Evolutionary conservation across 2,888 invertebrate species (phyloP).

Genomic region (Peribatodes rhomboidaria): DNA sequence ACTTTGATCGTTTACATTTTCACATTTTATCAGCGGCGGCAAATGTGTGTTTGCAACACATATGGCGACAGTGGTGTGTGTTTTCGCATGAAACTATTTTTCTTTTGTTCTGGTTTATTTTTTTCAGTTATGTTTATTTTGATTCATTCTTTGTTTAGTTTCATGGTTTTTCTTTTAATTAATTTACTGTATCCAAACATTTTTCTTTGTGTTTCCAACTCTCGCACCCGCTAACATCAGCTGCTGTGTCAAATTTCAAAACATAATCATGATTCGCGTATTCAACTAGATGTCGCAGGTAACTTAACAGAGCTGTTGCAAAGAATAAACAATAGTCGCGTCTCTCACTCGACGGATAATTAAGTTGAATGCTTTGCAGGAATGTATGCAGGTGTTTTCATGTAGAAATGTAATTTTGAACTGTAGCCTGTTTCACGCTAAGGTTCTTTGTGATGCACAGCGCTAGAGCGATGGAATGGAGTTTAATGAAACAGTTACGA

Average conservation of each 20-base stretch:
- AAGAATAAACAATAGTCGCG: slow-evolving; percentile 33
- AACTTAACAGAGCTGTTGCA: slow-evolving; percentile 29
- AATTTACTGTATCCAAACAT: no score
- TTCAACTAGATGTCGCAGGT: slow-evolving; percentile 25
- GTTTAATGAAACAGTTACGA: slow-evolving; percentile 1
- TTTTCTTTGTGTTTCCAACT: no score
- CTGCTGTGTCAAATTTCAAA: slow-evolving; percentile 34
- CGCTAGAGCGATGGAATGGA: neutral
- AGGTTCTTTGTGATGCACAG: slow-evolving; percentile 13
- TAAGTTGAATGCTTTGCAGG: slow-evolving; percentile 11
- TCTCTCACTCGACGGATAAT: slow-evolving; percentile 20
- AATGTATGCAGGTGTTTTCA: slow-evolving; percentile 30
- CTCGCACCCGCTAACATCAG: no score
- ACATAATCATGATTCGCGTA: slow-evolving; percentile 22
- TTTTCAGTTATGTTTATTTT: no score
- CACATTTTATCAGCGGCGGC: no score
- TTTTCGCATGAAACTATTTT: no score
- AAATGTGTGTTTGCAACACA: no score
- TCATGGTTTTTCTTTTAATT: no score
- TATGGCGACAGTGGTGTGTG: no score
- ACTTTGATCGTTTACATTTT: no score
- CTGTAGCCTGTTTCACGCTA: slow-evolving; percentile 8
- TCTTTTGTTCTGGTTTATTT: no score
- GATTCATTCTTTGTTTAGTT: no score
- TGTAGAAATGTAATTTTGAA: slow-evolving; percentile 23